A percentile compares a stretch with the other conserved stretches of the same genome.
phyloP scores from a whole-genome alignment of 1,140 invertebrate genomes.

The Bombus affinis region DNA sequence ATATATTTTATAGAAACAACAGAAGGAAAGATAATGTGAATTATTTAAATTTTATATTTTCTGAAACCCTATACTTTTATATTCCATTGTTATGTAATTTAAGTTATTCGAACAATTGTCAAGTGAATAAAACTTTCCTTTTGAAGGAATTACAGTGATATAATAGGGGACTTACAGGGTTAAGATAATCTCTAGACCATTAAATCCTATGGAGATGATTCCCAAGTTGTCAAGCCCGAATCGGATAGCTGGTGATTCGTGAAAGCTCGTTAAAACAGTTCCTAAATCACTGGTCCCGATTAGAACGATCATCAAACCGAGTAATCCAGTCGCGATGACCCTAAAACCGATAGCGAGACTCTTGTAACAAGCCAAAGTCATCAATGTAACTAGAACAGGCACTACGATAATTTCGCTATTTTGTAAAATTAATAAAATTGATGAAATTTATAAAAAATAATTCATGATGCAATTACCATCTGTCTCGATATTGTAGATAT shows the following conservation, averaged over 20 bases:
- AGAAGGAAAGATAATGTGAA: neutral
- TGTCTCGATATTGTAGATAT: neutral
- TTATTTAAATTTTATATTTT: neutral
- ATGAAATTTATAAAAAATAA: neutral
- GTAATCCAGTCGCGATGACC: neutral
- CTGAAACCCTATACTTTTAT: neutral
- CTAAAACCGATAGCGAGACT: neutral
- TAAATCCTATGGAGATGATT: neutral
- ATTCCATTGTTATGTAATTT: neutral
- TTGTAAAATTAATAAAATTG: neutral
- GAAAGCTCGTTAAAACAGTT: constrained; percentile 24
- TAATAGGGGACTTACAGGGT: neutral
- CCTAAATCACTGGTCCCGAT: constrained; percentile 11
- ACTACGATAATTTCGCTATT: neutral
- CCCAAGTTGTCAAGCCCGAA: neutral
- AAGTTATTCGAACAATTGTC: neutral
- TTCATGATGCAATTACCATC: neutral
- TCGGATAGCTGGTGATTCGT: neutral
- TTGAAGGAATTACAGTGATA: neutral
- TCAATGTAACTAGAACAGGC: neutral
- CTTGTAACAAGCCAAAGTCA: neutral
- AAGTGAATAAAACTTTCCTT: neutral
- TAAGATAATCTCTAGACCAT: neutral
- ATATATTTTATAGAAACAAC: too few relatives aligned
- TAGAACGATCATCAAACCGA: constrained; percentile 6